Evolutionary conservation across 2,888 invertebrate species (phyloP).

Genomic region (Scotopteryx bipunctaria): DNA sequence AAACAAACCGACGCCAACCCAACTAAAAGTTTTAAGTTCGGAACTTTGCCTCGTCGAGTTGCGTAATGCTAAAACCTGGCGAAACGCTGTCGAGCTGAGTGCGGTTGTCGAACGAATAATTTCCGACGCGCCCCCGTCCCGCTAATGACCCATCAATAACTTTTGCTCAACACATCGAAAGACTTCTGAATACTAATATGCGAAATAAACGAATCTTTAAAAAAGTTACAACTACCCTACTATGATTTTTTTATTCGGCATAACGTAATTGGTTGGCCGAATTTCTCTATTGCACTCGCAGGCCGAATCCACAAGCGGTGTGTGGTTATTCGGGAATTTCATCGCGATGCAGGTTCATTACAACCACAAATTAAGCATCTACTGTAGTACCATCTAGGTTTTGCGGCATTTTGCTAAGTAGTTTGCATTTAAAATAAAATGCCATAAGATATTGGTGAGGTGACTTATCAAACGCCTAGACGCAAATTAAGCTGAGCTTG

Average conservation of each 20-base stretch:
- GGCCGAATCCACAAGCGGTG: slow-evolving; percentile 3
- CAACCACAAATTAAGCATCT: slow-evolving; percentile 19
- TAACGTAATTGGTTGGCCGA: slow-evolving; percentile 17
- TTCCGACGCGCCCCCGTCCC: slow-evolving; percentile 35
- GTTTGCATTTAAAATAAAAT: no score
- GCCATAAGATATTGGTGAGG: no score
- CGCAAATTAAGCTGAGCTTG: no score
- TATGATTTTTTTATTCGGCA: no score
- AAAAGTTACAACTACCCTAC: no score
- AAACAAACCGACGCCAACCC: slow-evolving; percentile 68
- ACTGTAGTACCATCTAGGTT: not conserved
- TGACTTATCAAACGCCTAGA: no score
- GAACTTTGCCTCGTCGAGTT: slow-evolving; percentile 56
- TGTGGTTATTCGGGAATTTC: slow-evolving; percentile 13
- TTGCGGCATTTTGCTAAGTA: no score
- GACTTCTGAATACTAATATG: slow-evolving; percentile 16
- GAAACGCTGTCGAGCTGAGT: slow-evolving; percentile 17
- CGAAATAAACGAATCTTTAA: slow-evolving; percentile 11
- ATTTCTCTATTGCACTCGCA: slow-evolving; percentile 13
- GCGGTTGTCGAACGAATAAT: slow-evolving; percentile 36
- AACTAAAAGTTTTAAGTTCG: slow-evolving; percentile 69
- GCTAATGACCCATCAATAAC: slow-evolving; percentile 41
- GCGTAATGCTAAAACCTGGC: slow-evolving; percentile 45
- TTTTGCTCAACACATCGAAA: slow-evolving; percentile 32
- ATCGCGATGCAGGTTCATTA: slow-evolving; percentile 17